phyloP scores from a whole-genome alignment of 2,888 invertebrate genomes.

The Lepidochrysops patricia region DNA sequence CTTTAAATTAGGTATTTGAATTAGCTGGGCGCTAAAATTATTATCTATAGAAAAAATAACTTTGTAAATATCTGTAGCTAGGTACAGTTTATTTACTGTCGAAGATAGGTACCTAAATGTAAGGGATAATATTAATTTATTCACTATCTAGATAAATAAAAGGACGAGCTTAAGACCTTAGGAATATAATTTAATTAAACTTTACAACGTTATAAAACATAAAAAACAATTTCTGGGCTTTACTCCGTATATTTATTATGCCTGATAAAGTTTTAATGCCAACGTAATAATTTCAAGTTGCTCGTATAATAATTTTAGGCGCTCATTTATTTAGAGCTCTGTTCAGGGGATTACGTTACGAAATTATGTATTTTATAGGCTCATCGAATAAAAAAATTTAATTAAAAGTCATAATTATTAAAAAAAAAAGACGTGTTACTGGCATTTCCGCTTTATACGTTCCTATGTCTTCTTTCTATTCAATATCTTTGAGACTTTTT shows the following conservation, averaged over 20 bases:
- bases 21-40: too few relatives aligned
- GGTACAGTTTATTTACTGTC: too few relatives aligned
- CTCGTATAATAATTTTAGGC: constrained; percentile 5
- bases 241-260: not conserved
- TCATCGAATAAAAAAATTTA: not conserved
- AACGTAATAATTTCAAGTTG: constrained; percentile 7
- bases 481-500: too few relatives aligned
- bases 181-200: not conserved
- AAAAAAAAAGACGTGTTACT: too few relatives aligned
- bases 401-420: too few relatives aligned
- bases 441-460: too few relatives aligned
- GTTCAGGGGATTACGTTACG: not conserved
- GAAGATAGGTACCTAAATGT: too few relatives aligned
- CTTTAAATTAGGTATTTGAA: too few relatives aligned
- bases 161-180: not conserved
- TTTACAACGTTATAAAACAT: not conserved
- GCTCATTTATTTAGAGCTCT: not conserved
- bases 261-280: constrained; percentile 8
- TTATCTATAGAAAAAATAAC: too few relatives aligned
- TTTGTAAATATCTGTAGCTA: too few relatives aligned
- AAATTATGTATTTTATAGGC: not conserved
- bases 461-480: too few relatives aligned
- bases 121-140: not conserved
- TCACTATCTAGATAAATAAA: not conserved
- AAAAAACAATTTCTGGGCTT: not conserved